phyloP scores from a whole-genome alignment of 2,888 invertebrate genomes.

The Laspeyria flexula region DNA sequence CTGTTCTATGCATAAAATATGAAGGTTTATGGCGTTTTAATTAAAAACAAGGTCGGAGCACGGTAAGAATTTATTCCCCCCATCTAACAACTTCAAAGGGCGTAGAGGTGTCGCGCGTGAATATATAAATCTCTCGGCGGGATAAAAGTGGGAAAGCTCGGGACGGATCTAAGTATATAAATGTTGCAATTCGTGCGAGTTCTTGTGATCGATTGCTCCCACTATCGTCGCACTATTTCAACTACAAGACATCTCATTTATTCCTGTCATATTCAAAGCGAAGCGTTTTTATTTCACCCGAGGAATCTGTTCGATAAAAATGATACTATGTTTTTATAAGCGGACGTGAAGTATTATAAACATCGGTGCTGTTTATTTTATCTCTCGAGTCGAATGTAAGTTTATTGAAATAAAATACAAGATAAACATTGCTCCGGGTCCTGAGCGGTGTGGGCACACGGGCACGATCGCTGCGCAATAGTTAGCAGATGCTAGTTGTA shows the following conservation, averaged over 20 bases:
- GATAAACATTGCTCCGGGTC: slow-evolving; percentile 39
- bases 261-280: slow-evolving; percentile 73
- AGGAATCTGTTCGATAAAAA: slow-evolving; percentile 59
- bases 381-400: slow-evolving; percentile 41
- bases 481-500: slow-evolving; percentile 39
- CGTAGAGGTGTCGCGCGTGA: slow-evolving; percentile 74
- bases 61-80: slow-evolving; percentile 74
- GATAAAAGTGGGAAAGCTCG: slow-evolving; percentile 71
- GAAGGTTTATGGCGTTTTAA: slow-evolving; percentile 75
- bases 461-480: slow-evolving; percentile 19
- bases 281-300: slow-evolving; percentile 60
- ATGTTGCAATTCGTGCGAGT: slow-evolving; percentile 76
- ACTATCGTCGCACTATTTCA: slow-evolving; percentile 75
- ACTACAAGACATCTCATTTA: slow-evolving; percentile 75
- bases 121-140: slow-evolving; percentile 78
- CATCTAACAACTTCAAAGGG: slow-evolving; percentile 80
- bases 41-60: slow-evolving; percentile 74
- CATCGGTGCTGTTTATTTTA: slow-evolving; percentile 51
- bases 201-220: slow-evolving; percentile 73
- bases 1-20: slow-evolving; percentile 55
- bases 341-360: slow-evolving; percentile 55
- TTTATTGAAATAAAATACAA: slow-evolving; percentile 52
- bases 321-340: slow-evolving; percentile 55
- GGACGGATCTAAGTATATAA: slow-evolving; percentile 75
- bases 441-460: slow-evolving; percentile 5